These are phyloP conservation scores for Onychostruthus taczanowskii DNA, from an alignment of 2,113 vertebrate species.

Conservation along the genomic window DNA sequence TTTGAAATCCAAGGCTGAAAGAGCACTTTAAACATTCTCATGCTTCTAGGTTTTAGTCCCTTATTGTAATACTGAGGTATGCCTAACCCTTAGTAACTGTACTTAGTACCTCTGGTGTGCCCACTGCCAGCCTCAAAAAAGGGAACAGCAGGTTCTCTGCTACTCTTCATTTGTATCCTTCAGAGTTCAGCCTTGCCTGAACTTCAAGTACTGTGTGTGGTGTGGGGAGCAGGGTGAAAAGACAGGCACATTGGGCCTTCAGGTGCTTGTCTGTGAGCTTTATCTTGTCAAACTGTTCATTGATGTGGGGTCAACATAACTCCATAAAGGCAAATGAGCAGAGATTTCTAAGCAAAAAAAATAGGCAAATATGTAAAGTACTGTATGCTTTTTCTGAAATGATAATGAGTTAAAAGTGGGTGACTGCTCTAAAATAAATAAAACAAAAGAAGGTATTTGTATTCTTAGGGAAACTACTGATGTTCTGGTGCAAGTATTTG, in stretches of 20 bases:
- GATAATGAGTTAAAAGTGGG: background rate
- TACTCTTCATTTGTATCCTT: background rate
- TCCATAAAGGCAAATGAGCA: background rate
- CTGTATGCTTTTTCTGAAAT: background rate
- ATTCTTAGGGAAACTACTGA: background rate
- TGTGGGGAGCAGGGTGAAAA: background rate
- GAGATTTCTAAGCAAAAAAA: background rate
- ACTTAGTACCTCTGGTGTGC: background rate
- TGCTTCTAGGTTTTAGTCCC: background rate
- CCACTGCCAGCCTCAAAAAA: background rate
- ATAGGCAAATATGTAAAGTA: background rate
- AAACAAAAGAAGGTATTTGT: background rate
- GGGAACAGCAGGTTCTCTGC: background rate
- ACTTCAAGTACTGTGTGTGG: background rate
- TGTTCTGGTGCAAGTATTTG: background rate
- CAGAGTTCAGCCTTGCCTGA: background rate
- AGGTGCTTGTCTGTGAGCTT: background rate
- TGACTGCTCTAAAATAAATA: background rate
- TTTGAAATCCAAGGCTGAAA: background rate
- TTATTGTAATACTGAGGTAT: background rate
- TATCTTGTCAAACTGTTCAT: background rate
- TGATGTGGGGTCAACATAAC: background rate
- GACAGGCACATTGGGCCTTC: background rate
- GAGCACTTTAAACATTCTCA: background rate
- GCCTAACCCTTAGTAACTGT: background rate